Conservation (phyloP, 2,797 vertebrate genomes). For the Leuciscus waleckii region DNA sequence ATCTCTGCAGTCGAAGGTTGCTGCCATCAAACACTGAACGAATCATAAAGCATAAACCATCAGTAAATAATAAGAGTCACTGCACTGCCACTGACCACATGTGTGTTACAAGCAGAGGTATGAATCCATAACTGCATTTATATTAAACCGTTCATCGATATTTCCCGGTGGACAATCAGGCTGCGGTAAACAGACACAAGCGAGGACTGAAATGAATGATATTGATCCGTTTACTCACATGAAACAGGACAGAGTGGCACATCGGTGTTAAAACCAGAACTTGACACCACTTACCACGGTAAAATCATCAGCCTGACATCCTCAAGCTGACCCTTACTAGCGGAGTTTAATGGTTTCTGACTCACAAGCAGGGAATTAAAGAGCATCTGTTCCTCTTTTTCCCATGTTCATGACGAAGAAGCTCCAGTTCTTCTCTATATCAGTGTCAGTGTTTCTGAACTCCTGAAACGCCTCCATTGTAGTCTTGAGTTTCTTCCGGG, state of each 20-base stretch:
- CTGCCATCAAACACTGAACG: not conserved
- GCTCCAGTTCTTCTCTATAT: not conserved
- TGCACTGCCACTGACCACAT: not conserved
- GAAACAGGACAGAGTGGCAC: not conserved
- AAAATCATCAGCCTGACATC: not conserved
- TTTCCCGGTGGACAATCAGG: not conserved
- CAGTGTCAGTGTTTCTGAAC: not conserved
- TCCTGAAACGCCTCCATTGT: not conserved
- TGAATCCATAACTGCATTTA: not conserved
- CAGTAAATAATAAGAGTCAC: not conserved
- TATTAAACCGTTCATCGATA: not conserved
- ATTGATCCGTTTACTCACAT: not conserved
- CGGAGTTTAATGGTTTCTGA: not conserved
- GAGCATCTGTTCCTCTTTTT: too few relatives aligned
- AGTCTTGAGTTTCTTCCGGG: not conserved
- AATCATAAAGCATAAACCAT: not conserved
- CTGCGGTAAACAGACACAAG: not conserved
- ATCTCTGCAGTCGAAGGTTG: not conserved
- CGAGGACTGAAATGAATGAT: not conserved
- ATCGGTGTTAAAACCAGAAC: not conserved
- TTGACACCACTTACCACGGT: not conserved
- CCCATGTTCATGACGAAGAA: too few relatives aligned
- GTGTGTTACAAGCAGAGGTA: not conserved
- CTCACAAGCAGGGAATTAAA: not conserved
- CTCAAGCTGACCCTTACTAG: too few relatives aligned